Base-by-base conservation (phyloP, 1,140 invertebrate species). In the Armadillidium nasatum region DNA sequence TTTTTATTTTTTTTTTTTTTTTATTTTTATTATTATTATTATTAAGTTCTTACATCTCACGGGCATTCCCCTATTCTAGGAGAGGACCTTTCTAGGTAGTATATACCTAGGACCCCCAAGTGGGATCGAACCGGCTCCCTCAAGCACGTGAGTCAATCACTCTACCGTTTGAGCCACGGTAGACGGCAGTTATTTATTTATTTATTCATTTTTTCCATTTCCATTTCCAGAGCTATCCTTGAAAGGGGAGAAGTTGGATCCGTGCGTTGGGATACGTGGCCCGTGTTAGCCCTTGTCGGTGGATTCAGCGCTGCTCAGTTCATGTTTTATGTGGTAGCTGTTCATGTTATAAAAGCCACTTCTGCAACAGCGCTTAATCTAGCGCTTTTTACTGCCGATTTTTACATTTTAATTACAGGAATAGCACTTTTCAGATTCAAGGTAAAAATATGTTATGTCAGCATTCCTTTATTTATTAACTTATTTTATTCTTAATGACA, bases 281-380 rank as follows among this genome's bases (percentile, higher is more conserved):
- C 87, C 44, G 83, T 88, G 82, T 84, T 88, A 75, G 84, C 87
- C n/a, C 87, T 86, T 21, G 85, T 91, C 69, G 83, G 89, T 44
- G 85, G 87, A 43, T 91, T 89, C 82, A 87, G 88, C 77, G 81
- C 88, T 68, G 87, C 87, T 74, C 90, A 93, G 84, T 93, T 93
- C 81, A 84, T 91, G 50, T 91, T 94, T 82, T 94, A 94, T 84
- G 89, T 90, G 44, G 84, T 92, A 71, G 90, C 93, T 80, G 90
- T 92, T 45, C 86, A 91, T 46, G 90, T 94, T 82, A 86, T 95
- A 78, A 87, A 89, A 82, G 88, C 92, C 82, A 92, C 92, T 22
- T 92, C 92, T 15, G 91, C 93, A 21, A 91, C 93, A 19, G 89
- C 92, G 71, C 85, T 94, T 80, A 94, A 95, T 83, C 85, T 96